phyloP scores from a whole-genome alignment of 2,888 invertebrate species.

The Microplitis manilae region DNA sequence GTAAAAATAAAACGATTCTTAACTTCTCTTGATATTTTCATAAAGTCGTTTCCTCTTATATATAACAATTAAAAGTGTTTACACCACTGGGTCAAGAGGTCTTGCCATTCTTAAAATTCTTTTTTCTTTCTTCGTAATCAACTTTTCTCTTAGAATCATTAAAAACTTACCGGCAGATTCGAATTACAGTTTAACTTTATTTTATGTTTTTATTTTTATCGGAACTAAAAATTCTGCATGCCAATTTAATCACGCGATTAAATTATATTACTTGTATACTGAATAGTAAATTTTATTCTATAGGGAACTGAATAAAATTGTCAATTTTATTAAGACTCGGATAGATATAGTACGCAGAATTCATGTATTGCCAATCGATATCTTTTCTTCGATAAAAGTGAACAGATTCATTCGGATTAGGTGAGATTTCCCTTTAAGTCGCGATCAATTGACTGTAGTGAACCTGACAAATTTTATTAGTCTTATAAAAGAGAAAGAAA shows the following conservation, averaged over 20 bases:
- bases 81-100: slow-evolving; percentile 6
- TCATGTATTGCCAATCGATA: slow-evolving; percentile 42
- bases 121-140: neutral
- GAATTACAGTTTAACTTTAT: neutral
- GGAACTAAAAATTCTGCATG: neutral
- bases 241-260: neutral
- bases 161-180: neutral
- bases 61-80: neutral
- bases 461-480: slow-evolving; percentile 10
- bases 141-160: neutral
- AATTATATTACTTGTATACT: neutral
- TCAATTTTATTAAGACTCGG: slow-evolving; percentile 57
- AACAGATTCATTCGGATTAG: slow-evolving; percentile 56
- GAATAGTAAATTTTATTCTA: slow-evolving; percentile 38
- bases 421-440: slow-evolving; percentile 50
- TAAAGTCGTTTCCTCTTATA: neutral
- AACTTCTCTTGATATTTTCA: too few species aligned
- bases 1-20: too few species aligned
- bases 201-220: neutral
- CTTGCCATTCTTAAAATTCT: neutral
- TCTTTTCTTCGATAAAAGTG: slow-evolving; percentile 47
- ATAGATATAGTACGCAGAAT: neutral
- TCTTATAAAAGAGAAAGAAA: neutral
- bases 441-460: slow-evolving; percentile 14
- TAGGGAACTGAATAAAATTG: slow-evolving; percentile 50